A percentile compares a stretch with the other conserved stretches of the same genome.
These are phyloP conservation scores for Lordiphosa clarofinis DNA, from an alignment of 1,140 invertebrate genomes.

Conservation along the genomic window DNA sequence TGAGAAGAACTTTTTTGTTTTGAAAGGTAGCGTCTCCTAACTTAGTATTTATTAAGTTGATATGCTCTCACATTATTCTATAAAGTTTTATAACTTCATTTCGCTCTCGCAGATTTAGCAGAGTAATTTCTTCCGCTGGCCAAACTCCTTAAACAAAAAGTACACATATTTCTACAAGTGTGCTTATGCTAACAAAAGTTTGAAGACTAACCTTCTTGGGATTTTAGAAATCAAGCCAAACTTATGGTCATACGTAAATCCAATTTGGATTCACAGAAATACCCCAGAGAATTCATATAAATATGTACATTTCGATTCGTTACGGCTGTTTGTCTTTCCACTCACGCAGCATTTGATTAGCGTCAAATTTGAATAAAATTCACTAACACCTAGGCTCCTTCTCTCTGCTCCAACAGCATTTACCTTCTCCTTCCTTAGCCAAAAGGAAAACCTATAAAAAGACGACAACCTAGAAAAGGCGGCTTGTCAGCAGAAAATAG, in stretches of 20 bases:
- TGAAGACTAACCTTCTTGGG: no score
- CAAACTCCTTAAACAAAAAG: no score
- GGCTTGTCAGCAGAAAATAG: conserved; percentile 48
- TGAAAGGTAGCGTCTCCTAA: no score
- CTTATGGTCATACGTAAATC: conserved; percentile 2
- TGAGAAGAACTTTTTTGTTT: no score
- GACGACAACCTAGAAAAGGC: conserved; percentile 23
- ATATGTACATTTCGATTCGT: conserved; percentile 16
- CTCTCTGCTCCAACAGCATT: not conserved
- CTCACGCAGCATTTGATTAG: conserved; percentile 72
- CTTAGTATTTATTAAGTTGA: no score
- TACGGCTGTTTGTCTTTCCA: conserved; percentile 31
- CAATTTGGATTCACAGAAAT: conserved; percentile 9
- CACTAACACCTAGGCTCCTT: conserved; percentile 56
- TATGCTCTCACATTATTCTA: no score
- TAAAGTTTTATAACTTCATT: no score
- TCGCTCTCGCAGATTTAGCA: no score
- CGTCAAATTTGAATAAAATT: conserved; percentile 74
- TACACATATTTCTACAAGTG: no score
- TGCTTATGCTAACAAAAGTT: no score
- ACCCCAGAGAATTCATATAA: conserved; percentile 30
- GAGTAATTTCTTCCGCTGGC: no score
- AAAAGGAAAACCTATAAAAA: conserved; percentile 52
- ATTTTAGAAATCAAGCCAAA: conserved; percentile 1
- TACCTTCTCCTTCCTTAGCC: not conserved